These are phyloP conservation scores for Plecotus auritus DNA, from an alignment of 2,113 vertebrate species.

Conservation along the genomic window DNA sequence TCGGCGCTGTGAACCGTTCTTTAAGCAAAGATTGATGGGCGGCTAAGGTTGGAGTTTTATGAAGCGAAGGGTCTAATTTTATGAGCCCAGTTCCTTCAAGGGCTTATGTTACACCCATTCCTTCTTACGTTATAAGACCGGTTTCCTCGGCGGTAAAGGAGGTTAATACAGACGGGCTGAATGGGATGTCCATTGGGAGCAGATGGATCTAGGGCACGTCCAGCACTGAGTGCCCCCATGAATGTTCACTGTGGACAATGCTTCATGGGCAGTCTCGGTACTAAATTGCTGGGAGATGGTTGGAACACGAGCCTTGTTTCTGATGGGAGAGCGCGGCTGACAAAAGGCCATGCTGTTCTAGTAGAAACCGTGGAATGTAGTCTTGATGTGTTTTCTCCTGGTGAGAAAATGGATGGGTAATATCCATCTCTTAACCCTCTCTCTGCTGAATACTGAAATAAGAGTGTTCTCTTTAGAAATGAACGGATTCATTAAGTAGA, in stretches of 20 bases:
- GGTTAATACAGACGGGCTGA: fast-evolving
- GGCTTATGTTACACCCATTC: background rate
- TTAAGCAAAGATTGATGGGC: background rate
- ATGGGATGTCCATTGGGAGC: fast-evolving
- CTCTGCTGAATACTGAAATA: background rate
- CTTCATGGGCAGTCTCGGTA: fast-evolving
- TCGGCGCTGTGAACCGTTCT: background rate
- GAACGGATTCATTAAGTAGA: background rate
- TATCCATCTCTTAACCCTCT: background rate
- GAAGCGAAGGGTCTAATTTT: background rate
- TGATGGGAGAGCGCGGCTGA: background rate
- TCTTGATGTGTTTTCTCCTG: background rate
- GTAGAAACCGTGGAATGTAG: background rate
- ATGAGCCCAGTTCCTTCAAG: background rate
- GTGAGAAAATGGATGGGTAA: background rate
- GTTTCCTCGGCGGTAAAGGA: background rate
- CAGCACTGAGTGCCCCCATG: fast-evolving
- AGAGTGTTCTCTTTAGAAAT: background rate
- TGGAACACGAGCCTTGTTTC: background rate
- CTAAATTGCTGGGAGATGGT: background rate
- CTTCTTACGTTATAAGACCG: background rate
- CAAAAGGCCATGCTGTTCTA: background rate
- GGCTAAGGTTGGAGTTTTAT: background rate
- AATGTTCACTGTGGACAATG: fast-evolving
- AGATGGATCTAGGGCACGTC: fast-evolving